Evolutionary conservation across 1,140 invertebrate genomes (phyloP).

Genomic region (Caenorhabditis briggsae): DNA sequence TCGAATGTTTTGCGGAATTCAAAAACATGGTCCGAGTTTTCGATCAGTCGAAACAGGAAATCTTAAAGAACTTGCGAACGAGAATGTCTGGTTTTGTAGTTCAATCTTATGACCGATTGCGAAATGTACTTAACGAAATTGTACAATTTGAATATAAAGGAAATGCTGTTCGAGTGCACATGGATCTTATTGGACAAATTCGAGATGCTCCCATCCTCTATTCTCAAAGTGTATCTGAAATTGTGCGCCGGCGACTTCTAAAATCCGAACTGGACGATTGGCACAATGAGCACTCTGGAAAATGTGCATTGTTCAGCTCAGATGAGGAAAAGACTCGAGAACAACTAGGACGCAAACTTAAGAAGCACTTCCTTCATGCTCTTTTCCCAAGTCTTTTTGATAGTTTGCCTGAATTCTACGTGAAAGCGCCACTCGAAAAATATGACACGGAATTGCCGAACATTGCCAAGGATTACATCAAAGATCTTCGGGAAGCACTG

Average conservation of each 20-base stretch:
- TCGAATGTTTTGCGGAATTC: not conserved
- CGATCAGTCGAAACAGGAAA: conserved; percentile 50
- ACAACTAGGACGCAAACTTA: not conserved
- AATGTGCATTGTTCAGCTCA: not conserved
- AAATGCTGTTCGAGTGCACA: conserved; percentile 18
- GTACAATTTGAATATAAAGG: conserved; percentile 42
- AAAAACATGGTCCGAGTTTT: conserved; percentile 24
- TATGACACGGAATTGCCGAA: conserved; percentile 11
- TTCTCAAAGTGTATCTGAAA: conserved; percentile 34
- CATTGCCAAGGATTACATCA: conserved; percentile 37
- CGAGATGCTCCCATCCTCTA: conserved; percentile 16
- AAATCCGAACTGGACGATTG: conserved; percentile 30
- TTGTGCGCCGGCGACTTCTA: conserved; percentile 16
- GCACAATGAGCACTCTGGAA: not conserved
- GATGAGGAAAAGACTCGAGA: conserved; percentile 23
- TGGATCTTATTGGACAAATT: conserved; percentile 47
- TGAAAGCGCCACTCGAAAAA: conserved; percentile 1
- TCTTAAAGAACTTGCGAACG: conserved; percentile 5
- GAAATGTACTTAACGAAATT: conserved; percentile 17
- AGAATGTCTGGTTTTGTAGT: conserved; percentile 48
- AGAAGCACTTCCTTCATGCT: conserved; percentile 44
- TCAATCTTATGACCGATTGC: not conserved
- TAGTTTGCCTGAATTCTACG: conserved; percentile 25
- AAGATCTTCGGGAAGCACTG: conserved; percentile 5
- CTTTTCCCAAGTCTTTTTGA: conserved; percentile 18